Evolutionary conservation across 2,888 invertebrate genomes (phyloP).

Genomic region (Melinopterus prodromus): DNA sequence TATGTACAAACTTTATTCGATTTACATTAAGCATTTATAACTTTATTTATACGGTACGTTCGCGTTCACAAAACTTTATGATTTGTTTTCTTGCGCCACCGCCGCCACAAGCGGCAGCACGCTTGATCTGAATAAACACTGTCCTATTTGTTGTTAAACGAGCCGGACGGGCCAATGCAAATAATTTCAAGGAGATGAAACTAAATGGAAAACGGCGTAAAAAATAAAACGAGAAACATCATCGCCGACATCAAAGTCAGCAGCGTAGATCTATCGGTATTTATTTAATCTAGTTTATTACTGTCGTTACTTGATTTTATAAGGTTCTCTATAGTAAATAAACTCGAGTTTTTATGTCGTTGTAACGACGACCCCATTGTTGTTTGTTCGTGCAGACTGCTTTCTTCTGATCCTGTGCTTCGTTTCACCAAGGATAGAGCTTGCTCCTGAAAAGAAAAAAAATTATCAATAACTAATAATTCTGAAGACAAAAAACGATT

Average conservation of each 20-base stretch:
- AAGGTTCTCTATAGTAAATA: constrained; percentile 61
- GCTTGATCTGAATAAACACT: constrained; percentile 37
- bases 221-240: background rate
- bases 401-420: constrained; percentile 22
- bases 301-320: constrained; percentile 56
- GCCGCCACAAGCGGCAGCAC: constrained; percentile 29
- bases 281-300: constrained; percentile 55
- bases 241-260: constrained; percentile 51
- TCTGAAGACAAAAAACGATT: too few species aligned
- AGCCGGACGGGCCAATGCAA: constrained; percentile 48
- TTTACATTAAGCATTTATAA: constrained; percentile 28
- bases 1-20: constrained; percentile 39
- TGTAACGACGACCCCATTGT: constrained; percentile 40
- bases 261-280: constrained; percentile 48
- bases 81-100: constrained; percentile 40
- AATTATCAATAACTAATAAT: background rate
- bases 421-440: constrained; percentile 51
- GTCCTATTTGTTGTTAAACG: constrained; percentile 37
- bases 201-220: constrained; percentile 40
- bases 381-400: constrained; percentile 31
- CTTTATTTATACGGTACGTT: background rate
- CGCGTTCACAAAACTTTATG: constrained; percentile 35
- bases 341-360: constrained; percentile 57
- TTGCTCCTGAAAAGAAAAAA: constrained; percentile 52
- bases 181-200: constrained; percentile 51